Percentiles rank a stretch among this genome's conserved stretches.
These are phyloP conservation scores for Bombus affinis DNA, from an alignment of 1,140 invertebrate genomes.

Conservation along the genomic window DNA sequence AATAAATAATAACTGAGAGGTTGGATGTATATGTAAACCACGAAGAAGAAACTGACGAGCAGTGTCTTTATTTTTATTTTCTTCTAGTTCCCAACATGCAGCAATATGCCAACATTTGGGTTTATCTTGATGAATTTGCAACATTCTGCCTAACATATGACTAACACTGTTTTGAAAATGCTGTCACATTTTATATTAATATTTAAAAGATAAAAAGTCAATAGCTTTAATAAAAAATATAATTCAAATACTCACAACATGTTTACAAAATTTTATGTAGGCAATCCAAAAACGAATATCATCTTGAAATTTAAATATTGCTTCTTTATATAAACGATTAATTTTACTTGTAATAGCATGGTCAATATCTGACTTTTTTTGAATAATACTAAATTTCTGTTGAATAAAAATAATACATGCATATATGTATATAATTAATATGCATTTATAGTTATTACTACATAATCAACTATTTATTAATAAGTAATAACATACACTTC, in stretches of 20 bases:
- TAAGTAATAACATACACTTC: conserved; percentile 77
- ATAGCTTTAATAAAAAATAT: background rate
- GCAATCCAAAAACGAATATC: conserved; percentile 88
- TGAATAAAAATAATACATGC: conserved; percentile 47
- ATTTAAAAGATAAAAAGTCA: background rate
- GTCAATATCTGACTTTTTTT: conserved; percentile 87
- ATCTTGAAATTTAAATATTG: conserved; percentile 85
- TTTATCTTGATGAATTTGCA: conserved; percentile 88
- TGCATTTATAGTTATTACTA: background rate
- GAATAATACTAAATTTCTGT: conserved; percentile 83
- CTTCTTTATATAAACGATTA: conserved; percentile 85
- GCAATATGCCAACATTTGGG: conserved; percentile 89
- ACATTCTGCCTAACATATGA: conserved; percentile 83
- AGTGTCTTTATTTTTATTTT: conserved; percentile 86
- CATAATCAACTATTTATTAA: conserved; percentile 2
- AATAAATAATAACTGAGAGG: conserved; percentile 85
- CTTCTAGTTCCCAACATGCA: conserved; percentile 89
- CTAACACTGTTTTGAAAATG: conserved; percentile 79
- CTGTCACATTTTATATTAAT: conserved; percentile 63
- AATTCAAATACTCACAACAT: conserved; percentile 81
- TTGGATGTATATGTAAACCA: conserved; percentile 87
- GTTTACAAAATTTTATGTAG: conserved; percentile 88
- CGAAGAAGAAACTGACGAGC: conserved; percentile 86
- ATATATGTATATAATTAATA: background rate
- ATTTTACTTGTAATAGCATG: conserved; percentile 86